phyloP scores from a whole-genome alignment of 1,140 invertebrate species.

The Drosophila kohkoa region DNA sequence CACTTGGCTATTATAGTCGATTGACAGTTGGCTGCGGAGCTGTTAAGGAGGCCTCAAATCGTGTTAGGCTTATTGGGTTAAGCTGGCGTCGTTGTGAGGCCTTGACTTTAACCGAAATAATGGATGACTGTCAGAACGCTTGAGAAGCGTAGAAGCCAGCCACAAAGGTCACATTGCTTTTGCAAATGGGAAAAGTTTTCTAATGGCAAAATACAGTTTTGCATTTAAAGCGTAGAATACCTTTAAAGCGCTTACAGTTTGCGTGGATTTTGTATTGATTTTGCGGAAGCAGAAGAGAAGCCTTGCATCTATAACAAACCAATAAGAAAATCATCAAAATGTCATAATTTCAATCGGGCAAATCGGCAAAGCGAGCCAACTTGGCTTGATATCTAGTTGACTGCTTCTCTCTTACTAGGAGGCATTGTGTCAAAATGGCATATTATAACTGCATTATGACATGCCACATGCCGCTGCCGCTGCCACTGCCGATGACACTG shows the following conservation, averaged over 20 bases:
- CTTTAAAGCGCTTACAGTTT: conserved; percentile 13
- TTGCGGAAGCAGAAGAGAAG: conserved; percentile 8
- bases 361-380: conserved; percentile 8
- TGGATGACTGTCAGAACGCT: conserved; percentile 50
- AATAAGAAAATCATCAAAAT: conserved; percentile 84
- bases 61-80: conserved; percentile 54
- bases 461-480: conserved; percentile 59
- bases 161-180: background rate
- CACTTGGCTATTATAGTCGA: conserved; percentile 4
- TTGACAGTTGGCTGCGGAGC: background rate
- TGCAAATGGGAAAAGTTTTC: conserved; percentile 10
- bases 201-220: conserved; percentile 1
- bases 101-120: conserved; percentile 40
- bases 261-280: conserved; percentile 38
- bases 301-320: conserved; percentile 66
- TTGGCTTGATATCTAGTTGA: conserved; percentile 8
- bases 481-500: conserved; percentile 43
- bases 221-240: conserved; percentile 28
- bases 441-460: conserved; percentile 83
- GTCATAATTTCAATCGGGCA: conserved; percentile 80
- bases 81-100: conserved; percentile 30
- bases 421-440: conserved; percentile 54
- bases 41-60: conserved; percentile 49
- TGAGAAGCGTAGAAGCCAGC: conserved; percentile 7
- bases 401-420: conserved; percentile 1